Conservation (phyloP, 2,888 invertebrate species). For the Campaea margaritaria region DNA sequence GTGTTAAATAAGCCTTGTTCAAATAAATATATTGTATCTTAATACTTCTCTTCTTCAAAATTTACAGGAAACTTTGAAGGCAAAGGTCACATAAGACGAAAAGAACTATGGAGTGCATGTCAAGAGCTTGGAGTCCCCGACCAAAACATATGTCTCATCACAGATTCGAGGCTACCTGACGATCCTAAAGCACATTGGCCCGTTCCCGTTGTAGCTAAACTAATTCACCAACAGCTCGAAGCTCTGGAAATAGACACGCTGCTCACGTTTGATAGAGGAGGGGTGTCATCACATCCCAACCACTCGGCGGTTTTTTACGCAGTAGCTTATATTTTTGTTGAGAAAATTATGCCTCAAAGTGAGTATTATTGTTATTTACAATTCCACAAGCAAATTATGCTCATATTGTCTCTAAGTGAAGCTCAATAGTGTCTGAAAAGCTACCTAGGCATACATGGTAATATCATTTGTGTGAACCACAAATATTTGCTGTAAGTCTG, state of each 20-base stretch:
- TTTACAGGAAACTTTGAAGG: constrained; percentile 88
- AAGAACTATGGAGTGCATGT: constrained; percentile 94
- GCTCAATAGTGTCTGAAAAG: too few relatives aligned
- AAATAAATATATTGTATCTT: too few relatives aligned
- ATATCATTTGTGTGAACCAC: too few relatives aligned
- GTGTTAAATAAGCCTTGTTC: too few relatives aligned
- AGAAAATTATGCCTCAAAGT: constrained; percentile 90
- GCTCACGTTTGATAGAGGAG: constrained; percentile 97
- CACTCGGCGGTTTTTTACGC: constrained; percentile 95
- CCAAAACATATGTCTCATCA: constrained; percentile 89
- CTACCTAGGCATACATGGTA: too few relatives aligned
- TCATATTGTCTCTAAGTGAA: too few relatives aligned
- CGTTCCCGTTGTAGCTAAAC: constrained; percentile 76
- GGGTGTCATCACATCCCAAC: constrained; percentile 96
- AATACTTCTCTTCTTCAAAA: too few relatives aligned
- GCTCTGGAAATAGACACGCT: constrained; percentile 92
- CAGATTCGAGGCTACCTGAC: constrained; percentile 91
- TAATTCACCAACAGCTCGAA: constrained; percentile 86
- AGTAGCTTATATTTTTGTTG: constrained; percentile 91
- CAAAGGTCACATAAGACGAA: constrained; percentile 86
- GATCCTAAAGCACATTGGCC: constrained; percentile 91
- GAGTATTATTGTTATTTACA: constrained; percentile 54
- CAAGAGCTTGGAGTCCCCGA: constrained; percentile 91
- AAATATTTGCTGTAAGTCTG: too few relatives aligned
- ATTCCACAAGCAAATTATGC: too few relatives aligned